A percentile compares a stretch with the other conserved stretches of the same genome.
Evolutionary conservation across 2,888 invertebrate species (phyloP).

Genomic region (Athalia cordata): DNA sequence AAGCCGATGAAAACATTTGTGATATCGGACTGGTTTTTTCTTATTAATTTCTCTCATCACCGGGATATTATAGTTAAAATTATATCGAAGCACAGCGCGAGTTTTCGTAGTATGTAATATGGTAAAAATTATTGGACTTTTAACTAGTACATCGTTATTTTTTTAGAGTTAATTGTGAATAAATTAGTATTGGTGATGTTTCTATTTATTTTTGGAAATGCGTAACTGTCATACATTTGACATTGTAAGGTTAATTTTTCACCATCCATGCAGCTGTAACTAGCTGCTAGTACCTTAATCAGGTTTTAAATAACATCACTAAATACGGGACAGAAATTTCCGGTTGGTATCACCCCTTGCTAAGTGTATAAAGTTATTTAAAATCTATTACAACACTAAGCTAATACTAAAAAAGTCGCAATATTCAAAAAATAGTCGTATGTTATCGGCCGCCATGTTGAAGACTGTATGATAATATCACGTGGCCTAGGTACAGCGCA

Average conservation of each 20-base stretch:
- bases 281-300: slow-evolving; percentile 4
- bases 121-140: background rate
- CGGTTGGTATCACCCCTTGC: background rate
- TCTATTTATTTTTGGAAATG: background rate
- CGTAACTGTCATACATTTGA: background rate
- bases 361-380: slow-evolving; percentile 9
- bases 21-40: slow-evolving; percentile 25
- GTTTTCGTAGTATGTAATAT: background rate
- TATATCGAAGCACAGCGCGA: slow-evolving; percentile 36
- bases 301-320: slow-evolving; percentile 3
- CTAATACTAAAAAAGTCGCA: slow-evolving; percentile 22
- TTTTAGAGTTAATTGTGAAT: slow-evolving; percentile 7
- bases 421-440: slow-evolving; percentile 49
- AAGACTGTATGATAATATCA: slow-evolving; percentile 49
- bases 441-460: slow-evolving; percentile 57
- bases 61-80: slow-evolving; percentile 6
- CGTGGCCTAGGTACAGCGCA: slow-evolving; percentile 47
- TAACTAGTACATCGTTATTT: background rate
- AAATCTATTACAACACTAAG: slow-evolving; percentile 24
- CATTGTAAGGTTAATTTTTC: slow-evolving; percentile 37
- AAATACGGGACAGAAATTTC: background rate
- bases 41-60: background rate
- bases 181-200: slow-evolving; percentile 9
- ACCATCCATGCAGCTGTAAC: background rate
- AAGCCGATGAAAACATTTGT: background rate